These are phyloP conservation scores for Barbus barbus DNA, from an alignment of 2,113 vertebrate species.

Conservation along the genomic window DNA sequence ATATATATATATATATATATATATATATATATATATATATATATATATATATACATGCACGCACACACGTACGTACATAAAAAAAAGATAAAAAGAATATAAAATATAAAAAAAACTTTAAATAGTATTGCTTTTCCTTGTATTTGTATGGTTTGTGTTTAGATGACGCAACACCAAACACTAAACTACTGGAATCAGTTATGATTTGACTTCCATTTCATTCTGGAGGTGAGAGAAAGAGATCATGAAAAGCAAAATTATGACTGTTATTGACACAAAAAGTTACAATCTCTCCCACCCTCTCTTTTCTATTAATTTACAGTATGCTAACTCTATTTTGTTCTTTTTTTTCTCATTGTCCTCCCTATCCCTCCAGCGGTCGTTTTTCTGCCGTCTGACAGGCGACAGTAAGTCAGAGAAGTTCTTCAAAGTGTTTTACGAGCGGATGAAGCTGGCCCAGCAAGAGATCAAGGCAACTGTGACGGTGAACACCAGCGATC, in stretches of 20 bases:
- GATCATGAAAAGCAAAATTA: too few relatives aligned
- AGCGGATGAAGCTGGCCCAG: conserved; percentile 97
- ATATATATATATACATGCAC: too few relatives aligned
- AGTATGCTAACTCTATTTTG: neutral
- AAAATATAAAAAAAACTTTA: too few relatives aligned
- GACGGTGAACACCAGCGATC: conserved; percentile 94
- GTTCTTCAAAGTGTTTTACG: conserved; percentile 98
- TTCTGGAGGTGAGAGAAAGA: too few relatives aligned
- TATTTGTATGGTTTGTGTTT: neutral
- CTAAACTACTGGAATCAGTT: too few relatives aligned
- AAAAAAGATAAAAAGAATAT: too few relatives aligned
- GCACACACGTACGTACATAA: too few relatives aligned
- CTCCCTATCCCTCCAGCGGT: conserved; percentile 74
- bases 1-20: too few relatives aligned
- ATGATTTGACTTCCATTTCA: neutral
- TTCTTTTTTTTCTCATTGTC: neutral
- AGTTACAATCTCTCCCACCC: neutral
- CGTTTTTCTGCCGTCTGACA: conserved; percentile 89
- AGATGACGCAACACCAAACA: too few relatives aligned
- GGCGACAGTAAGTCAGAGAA: conserved; percentile 97
- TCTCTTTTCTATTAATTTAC: neutral
- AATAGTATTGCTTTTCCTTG: neutral
- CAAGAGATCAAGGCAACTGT: conserved; percentile 98
- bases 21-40: too few relatives aligned
- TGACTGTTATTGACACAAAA: too few relatives aligned